These are phyloP conservation scores for Eugnorisma glareosa DNA, from an alignment of 2,888 invertebrate species.

Conservation along the genomic window DNA sequence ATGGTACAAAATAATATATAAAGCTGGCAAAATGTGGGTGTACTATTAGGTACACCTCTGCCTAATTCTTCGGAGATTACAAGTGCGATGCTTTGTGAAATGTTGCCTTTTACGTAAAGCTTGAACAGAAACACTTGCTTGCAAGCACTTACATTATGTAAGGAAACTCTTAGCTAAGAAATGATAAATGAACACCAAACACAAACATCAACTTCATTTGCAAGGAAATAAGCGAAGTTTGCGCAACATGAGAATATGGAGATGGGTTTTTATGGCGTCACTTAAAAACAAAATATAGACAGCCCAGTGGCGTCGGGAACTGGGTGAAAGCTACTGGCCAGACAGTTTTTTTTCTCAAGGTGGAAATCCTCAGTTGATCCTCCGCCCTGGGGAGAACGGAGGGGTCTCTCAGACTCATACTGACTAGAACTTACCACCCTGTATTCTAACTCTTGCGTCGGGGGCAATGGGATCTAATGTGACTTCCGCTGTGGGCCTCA, in stretches of 20 bases:
- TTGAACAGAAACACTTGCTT: neutral
- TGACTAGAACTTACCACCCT: neutral
- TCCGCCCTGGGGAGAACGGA: neutral
- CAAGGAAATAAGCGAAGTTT: slow-evolving; percentile 18
- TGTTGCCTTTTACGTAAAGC: neutral
- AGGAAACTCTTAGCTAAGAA: slow-evolving; percentile 8
- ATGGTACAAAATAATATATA: no score
- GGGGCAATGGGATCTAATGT: no score
- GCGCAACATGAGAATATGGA: neutral
- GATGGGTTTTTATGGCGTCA: neutral
- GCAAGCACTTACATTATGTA: neutral
- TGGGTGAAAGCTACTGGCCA: no score
- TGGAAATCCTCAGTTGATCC: neutral
- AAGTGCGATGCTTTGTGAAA: no score
- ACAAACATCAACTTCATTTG: slow-evolving; percentile 31
- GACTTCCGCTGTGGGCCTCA: no score
- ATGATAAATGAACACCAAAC: slow-evolving; percentile 25
- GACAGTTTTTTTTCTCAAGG: neutral
- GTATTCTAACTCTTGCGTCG: no score
- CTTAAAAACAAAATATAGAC: neutral
- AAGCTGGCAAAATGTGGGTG: no score
- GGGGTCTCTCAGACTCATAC: neutral
- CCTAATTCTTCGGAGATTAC: no score
- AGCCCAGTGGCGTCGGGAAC: neutral
- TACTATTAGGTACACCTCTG: no score